Conservation (phyloP, 2,888 invertebrate species). For the Ormia ochracea region DNA sequence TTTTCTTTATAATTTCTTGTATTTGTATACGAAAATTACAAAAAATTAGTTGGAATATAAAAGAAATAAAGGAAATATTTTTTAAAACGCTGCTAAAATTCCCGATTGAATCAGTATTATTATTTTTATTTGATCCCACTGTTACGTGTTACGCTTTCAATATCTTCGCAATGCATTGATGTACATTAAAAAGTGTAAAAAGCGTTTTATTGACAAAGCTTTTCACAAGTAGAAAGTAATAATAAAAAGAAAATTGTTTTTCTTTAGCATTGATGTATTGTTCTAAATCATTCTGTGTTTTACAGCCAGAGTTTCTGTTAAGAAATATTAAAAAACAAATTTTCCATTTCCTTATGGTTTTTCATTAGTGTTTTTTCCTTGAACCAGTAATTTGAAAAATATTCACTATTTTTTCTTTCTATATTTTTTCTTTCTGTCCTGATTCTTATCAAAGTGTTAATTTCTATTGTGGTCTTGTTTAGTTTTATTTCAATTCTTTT, state of each 20-base stretch:
- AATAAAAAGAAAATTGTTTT: neutral
- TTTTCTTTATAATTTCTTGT: too few relatives aligned
- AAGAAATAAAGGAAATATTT: too few relatives aligned
- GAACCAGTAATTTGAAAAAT: constrained; percentile 22
- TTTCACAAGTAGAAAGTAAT: too few relatives aligned
- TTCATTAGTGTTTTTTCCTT: constrained; percentile 23
- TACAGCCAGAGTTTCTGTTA: neutral
- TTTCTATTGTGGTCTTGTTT: neutral
- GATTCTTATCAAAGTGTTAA: constrained; percentile 14
- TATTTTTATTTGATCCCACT: too few relatives aligned
- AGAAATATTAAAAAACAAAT: neutral
- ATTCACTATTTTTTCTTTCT: constrained; percentile 11
- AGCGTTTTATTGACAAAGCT: too few relatives aligned
- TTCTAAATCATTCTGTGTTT: neutral
- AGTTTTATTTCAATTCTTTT: neutral
- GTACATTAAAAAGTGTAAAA: too few relatives aligned
- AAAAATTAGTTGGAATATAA: too few relatives aligned
- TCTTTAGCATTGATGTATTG: constrained; percentile 20
- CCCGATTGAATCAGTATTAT: too few relatives aligned
- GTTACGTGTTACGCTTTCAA: too few relatives aligned
- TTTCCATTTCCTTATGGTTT: constrained; percentile 20
- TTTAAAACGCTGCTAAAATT: too few relatives aligned
- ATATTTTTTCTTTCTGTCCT: neutral
- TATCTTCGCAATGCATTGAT: too few relatives aligned
- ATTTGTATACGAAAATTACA: neutral